Evolutionary conservation across 2,888 invertebrate genomes (phyloP), one percentile per base, ranked within the genome.

Genomic region (Pheosia tremula): DNA sequence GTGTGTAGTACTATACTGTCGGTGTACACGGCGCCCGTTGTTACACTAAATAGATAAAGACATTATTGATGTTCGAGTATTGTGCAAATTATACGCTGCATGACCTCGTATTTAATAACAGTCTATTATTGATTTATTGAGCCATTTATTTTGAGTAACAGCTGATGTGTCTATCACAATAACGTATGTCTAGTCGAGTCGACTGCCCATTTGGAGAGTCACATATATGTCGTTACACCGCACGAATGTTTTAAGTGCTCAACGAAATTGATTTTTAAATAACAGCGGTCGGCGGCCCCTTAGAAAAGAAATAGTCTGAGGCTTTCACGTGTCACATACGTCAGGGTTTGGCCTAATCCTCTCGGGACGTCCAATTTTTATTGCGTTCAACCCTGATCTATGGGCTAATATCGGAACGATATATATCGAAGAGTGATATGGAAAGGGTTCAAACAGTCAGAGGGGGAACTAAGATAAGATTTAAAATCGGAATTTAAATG

Each of bases 261-360:
- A 64, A 70, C 81, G 69, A 87, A 89, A 91, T 90, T 90, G 89
- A 87, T 89, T 91, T 90, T 91, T 87, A 87, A 90, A 89, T 84
- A 85, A 85, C 81, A 81, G 71, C 65, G 63, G 68, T 71, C 72
- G 73, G 66, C 72, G 75, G 83, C 87, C 89, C 89, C 84, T 82
- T 78, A 63, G 67, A 75, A 81, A 87, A 87, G 86, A 80, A 84
- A 87, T 82, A 79, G 85, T 81, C 83, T 84, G 84, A 89, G 88
- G 89, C 88, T 91, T 89, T 84, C 81, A 82, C 79, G 74, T 85
- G 91, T 90, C 93, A 87, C 93, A 91, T 93, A 87, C 82, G 88
- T 92, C 91, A 91, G 89, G 87, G 89, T 91, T 91, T 89, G 86
- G 81, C 84, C 86, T 91, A 91, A 93, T 91, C 91, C 91, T 84